These are phyloP conservation scores for Cherax quadricarinatus DNA, from an alignment of 1,140 invertebrate genomes.

Conservation along the genomic window DNA sequence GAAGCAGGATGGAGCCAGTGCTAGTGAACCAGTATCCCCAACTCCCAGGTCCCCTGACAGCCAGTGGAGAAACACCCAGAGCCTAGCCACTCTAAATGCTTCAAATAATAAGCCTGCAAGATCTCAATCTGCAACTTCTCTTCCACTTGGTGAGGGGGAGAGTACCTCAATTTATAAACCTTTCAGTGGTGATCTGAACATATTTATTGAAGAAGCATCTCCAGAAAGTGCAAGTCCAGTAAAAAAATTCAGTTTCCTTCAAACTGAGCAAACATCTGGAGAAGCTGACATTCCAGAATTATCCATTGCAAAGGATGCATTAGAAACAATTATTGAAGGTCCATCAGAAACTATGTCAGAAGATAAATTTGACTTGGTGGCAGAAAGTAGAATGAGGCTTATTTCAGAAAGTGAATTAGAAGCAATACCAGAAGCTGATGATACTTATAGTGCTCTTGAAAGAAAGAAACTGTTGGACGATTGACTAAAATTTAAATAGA, in stretches of 20 bases:
- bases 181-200: constrained; percentile 35
- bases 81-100: constrained; percentile 2
- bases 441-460: neutral
- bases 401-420: constrained; percentile 11
- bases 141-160: neutral
- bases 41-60: neutral
- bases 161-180: constrained; percentile 12
- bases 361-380: neutral
- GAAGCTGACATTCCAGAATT: neutral
- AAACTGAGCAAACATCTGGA: neutral
- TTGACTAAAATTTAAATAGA: too few species aligned
- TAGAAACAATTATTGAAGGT: constrained; percentile 39
- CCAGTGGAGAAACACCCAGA: neutral
- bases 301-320: neutral
- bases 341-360: constrained; percentile 24
- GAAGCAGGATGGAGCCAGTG: constrained; percentile 3
- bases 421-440: neutral
- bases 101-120: neutral
- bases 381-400: neutral
- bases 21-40: constrained; percentile 34
- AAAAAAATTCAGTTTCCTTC: neutral
- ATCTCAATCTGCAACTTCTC: neutral
- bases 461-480: too few species aligned
- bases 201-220: constrained; percentile 8
- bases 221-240: constrained; percentile 1